These are phyloP conservation scores for Brachionus paranguensis DNA, from an alignment of 1,140 invertebrate genomes.

Conservation along the genomic window DNA sequence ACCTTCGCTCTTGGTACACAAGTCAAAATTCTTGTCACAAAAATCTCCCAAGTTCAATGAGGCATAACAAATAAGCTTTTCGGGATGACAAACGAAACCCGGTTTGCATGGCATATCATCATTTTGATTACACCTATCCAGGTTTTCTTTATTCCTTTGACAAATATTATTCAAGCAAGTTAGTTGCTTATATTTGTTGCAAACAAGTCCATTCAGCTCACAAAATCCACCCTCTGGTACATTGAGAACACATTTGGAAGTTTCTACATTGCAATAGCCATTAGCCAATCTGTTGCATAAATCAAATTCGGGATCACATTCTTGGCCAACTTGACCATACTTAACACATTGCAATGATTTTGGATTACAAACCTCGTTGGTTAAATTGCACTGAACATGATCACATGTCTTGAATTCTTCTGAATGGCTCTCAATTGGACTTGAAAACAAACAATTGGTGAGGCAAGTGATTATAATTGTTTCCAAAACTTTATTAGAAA, in stretches of 20 bases:
- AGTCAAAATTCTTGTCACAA: neutral
- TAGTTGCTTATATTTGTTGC: neutral
- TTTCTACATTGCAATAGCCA: neutral
- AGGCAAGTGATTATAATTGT: neutral
- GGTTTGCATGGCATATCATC: neutral
- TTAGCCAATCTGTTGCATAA: neutral
- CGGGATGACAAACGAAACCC: neutral
- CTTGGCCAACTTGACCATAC: neutral
- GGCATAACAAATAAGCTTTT: neutral
- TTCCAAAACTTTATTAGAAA: neutral
- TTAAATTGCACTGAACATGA: neutral
- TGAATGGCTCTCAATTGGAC: neutral
- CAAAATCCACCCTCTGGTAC: neutral
- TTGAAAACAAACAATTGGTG: neutral
- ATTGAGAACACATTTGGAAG: neutral
- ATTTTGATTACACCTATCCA: neutral
- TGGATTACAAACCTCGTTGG: neutral
- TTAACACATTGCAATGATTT: neutral
- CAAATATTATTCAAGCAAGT: neutral
- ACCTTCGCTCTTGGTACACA: neutral
- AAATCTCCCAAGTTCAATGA: neutral
- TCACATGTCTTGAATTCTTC: neutral
- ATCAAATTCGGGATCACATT: neutral
- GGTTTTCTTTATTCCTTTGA: neutral
- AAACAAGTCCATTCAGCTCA: neutral